phyloP scores from a whole-genome alignment of 2,113 vertebrate species.

The Isurus oxyrinchus region DNA sequence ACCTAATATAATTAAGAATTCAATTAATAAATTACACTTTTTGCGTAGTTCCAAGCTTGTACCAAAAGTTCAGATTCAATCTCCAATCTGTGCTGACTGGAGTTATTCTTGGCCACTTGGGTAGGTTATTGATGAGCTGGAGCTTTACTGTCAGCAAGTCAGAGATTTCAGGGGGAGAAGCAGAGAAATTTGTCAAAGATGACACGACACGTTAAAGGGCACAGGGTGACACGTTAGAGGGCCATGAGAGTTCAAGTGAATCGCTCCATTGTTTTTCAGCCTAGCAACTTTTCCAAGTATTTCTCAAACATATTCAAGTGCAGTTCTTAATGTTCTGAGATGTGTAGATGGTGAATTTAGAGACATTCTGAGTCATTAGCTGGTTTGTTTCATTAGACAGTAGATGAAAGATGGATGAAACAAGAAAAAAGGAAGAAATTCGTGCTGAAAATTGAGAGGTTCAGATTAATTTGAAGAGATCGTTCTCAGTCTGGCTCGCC shows the following conservation, averaged over 20 bases:
- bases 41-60: not conserved
- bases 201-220: too few relatives aligned
- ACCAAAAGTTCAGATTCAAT: too few relatives aligned
- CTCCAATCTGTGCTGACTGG: not conserved
- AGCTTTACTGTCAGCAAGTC: not conserved
- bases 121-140: not conserved
- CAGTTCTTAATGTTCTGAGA: not conserved
- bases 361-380: not conserved
- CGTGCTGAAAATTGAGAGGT: not conserved
- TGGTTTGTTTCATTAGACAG: not conserved
- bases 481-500: not conserved
- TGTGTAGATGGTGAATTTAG: not conserved
- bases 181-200: not conserved
- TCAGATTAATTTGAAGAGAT: not conserved
- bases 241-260: not conserved
- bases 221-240: too few relatives aligned
- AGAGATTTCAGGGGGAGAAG: not conserved
- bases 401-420: not conserved
- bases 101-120: not conserved
- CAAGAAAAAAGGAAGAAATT: not conserved
- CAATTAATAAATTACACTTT: not conserved
- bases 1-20: not conserved
- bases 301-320: not conserved
- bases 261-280: not conserved
- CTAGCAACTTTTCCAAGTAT: not conserved